Percentiles rank a stretch among this genome's conserved stretches.
phyloP scores from a whole-genome alignment of 1,140 invertebrate species.

The Trichonephila inaurata region DNA sequence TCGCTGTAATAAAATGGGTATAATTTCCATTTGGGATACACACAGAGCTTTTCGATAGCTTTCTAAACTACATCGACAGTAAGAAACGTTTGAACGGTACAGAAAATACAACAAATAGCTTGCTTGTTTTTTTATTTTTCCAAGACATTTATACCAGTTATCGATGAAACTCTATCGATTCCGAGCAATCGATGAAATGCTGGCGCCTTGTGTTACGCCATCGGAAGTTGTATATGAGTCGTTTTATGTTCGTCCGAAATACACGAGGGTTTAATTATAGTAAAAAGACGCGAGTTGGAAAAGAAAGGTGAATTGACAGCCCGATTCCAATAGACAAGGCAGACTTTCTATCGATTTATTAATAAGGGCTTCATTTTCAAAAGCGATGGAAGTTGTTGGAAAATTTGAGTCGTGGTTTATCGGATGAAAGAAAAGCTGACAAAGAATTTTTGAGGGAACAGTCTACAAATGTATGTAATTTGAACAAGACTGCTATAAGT shows the following conservation, averaged over 20 bases:
- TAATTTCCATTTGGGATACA: neutral
- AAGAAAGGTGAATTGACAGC: conserved; percentile 19
- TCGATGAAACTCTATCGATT: conserved; percentile 29
- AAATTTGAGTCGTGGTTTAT: neutral
- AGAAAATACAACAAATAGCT: conserved; percentile 20
- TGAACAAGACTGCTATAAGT: neutral
- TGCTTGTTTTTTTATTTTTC: neutral
- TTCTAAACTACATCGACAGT: neutral
- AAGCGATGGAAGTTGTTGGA: neutral
- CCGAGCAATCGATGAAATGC: neutral
- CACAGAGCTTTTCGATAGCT: neutral
- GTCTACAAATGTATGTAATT: neutral
- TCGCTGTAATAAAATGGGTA: conserved; percentile 4
- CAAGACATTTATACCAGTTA: conserved; percentile 33
- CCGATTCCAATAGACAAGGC: neutral
- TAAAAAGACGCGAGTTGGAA: neutral
- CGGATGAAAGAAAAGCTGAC: neutral
- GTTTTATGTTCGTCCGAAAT: conserved; percentile 3
- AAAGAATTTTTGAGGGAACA: neutral
- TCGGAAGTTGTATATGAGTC: neutral
- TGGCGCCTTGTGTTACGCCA: neutral
- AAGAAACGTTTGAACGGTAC: conserved; percentile 5
- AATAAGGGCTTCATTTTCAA: conserved; percentile 10
- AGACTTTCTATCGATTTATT: neutral
- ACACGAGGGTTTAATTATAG: conserved; percentile 17